Conservation (phyloP, 2,113 vertebrate genomes). For the sheep (Ovis aries) region ARS-UI_Ramb_v3.0 NC_056060.1:32338001-32338500, state of each 20-base stretch:
- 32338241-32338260: not conserved
- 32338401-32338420: not conserved
- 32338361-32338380: not conserved
- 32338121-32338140: not conserved
- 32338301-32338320: not conserved
- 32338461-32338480: not conserved
- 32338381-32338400: not conserved
- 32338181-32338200: not conserved
- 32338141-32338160: not conserved
- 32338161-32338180: not conserved
- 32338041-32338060: not conserved
- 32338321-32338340: not conserved
- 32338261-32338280: not conserved
- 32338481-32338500: not conserved
- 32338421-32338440: not conserved
- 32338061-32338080: not conserved
- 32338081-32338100: not conserved
- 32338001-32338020: not conserved
- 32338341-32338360: not conserved
- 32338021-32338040: not conserved
- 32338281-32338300: not conserved
- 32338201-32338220: not conserved
- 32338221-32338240: not conserved
- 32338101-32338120: not conserved
- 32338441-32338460: not conserved